A percentile compares a stretch with the other conserved stretches of the same genome.
Evolutionary conservation across 2,888 invertebrate genomes (phyloP).

Genomic region (Cryptocephalus primarius): DNA sequence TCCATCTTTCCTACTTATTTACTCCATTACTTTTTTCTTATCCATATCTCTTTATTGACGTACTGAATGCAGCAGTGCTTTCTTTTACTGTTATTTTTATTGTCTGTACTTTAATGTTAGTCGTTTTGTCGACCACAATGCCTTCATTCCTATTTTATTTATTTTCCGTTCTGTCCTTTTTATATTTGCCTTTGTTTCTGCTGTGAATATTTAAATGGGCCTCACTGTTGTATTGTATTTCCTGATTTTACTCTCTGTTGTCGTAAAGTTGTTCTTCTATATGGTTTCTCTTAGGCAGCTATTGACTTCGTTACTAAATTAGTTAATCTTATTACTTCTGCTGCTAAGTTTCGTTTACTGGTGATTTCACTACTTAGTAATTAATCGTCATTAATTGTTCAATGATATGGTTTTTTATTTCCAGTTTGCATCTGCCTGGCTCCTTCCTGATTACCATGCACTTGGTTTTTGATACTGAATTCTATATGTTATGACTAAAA

Average conservation of each 20-base stretch:
- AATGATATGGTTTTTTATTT: neutral
- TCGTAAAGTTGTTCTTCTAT: neutral
- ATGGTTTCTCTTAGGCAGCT: neutral
- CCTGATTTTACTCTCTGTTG: too few species aligned
- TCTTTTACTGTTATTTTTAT: neutral
- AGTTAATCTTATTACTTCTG: too few species aligned
- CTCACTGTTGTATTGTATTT: neutral
- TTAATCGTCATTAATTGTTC: neutral
- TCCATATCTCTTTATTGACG: too few species aligned
- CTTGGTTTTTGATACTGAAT: neutral
- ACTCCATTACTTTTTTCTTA: too few species aligned
- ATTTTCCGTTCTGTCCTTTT: neutral
- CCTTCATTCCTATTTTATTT: neutral
- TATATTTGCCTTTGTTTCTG: neutral
- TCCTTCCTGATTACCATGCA: neutral
- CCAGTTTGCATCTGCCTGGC: neutral
- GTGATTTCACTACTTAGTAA: neutral
- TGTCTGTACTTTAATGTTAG: too few species aligned
- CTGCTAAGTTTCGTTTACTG: too few species aligned
- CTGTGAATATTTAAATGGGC: neutral
- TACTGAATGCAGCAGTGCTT: neutral
- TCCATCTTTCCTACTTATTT: too few species aligned
- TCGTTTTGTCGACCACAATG: neutral
- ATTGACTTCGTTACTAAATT: too few species aligned
- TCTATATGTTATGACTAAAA: too few species aligned